Evolutionary conservation across 2,888 invertebrate genomes (phyloP).

Genomic region (Heteropelma amictum): DNA sequence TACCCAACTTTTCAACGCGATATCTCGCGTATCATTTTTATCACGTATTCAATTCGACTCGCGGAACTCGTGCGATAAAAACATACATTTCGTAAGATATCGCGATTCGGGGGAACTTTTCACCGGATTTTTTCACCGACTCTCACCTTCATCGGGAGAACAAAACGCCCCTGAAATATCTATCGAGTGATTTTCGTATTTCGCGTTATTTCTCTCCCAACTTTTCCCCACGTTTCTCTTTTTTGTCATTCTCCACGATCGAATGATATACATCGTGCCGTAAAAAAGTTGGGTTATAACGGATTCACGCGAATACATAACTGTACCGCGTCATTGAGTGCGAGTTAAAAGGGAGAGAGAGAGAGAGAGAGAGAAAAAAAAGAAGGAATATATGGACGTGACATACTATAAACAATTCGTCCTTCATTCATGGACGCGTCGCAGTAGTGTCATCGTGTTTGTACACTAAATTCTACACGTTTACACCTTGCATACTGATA

Average conservation of each 20-base stretch:
- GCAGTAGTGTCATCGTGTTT: slow-evolving; percentile 44
- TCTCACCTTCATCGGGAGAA: not conserved
- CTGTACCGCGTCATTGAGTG: slow-evolving; percentile 57
- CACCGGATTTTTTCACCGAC: too few species aligned
- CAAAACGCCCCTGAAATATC: not conserved
- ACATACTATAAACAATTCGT: slow-evolving; percentile 54
- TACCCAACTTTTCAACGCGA: too few species aligned
- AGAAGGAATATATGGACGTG: slow-evolving; percentile 38
- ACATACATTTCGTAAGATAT: not conserved
- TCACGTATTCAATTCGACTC: too few species aligned
- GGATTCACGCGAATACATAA: slow-evolving; percentile 30
- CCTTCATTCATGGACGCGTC: slow-evolving; percentile 59
- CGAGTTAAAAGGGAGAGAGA: slow-evolving; percentile 48
- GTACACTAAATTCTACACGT: not conserved
- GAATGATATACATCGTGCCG: too few species aligned
- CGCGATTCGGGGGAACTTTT: too few species aligned
- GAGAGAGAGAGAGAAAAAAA: too few species aligned
- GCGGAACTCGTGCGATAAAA: too few species aligned
- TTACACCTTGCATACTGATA: not conserved
- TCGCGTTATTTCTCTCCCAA: not conserved
- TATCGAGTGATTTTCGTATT: not conserved
- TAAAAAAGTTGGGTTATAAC: slow-evolving; percentile 14
- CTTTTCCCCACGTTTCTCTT: not conserved
- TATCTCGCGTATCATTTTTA: too few species aligned
- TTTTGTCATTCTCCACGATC: too few species aligned